Evolutionary conservation across 2,797 vertebrate species (phyloP), one percentile per base, ranked within the genome.

Genomic region (Squalus acanthias): DNA sequence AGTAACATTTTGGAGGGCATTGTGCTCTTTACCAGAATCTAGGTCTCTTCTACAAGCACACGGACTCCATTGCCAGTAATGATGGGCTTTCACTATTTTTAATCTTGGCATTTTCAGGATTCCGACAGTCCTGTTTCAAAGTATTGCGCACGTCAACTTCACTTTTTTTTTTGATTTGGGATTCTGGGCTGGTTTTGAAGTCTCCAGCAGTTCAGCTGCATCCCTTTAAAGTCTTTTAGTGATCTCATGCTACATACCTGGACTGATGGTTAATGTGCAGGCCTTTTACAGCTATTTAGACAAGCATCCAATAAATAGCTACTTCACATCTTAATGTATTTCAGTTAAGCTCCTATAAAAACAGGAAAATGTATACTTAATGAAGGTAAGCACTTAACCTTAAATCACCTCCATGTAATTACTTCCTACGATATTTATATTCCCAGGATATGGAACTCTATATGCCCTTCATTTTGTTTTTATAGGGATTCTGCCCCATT

Each of bases 331-430:
- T 33, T 17, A 63, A 92, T 92, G 29, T n/a, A 17, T 92, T 65
- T 8, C 33, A n/a, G 33, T 92, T 92, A 65, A 91, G 12, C 6
- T n/a, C 60, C 33, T n/a, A 65, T 92, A 0, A 65, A 63, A 92
- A 63, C 7, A 2, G 89, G 53, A 63, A 91, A 92, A 65, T 92
- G 9, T 92, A 92, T 33, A 29, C 29, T 20, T 92, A 63, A 65
- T 17, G 33, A 92, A 92, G 33, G 13, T 29, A 92, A n/a, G 57
- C 60, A 60, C 33, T 92, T 92, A 65, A 63, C 13, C 88, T 60
- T 63, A 91, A 91, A 91, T 91, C 57, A 91, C 88, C 8, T 17
- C 60, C 60, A n/a, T 92, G 17, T 65, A 92, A n/a, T 92, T 92
- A 92, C 50, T 65, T 65, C 57, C 60, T 4, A 63, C 63, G 29